phyloP scores from a whole-genome alignment of 2,113 vertebrate species.

The Leptobrachium ailaonicum region DNA sequence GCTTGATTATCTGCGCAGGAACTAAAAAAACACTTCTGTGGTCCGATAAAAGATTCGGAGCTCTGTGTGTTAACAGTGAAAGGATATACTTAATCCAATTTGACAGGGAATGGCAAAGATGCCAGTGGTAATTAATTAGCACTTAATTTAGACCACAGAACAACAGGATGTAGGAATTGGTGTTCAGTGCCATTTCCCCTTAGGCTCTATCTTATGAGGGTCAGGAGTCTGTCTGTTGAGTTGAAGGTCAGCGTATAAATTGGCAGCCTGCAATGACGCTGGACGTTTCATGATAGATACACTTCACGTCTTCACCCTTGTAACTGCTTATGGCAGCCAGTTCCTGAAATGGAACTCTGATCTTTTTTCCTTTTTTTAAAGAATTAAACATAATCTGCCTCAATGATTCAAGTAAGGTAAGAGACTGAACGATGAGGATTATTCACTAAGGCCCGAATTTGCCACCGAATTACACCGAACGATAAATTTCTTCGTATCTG shows the following conservation, averaged over 20 bases:
- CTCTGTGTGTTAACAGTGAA: slow-evolving; percentile 78
- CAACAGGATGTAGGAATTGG: slow-evolving; percentile 84
- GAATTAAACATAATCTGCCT: slow-evolving; percentile 53
- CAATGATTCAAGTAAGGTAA: slow-evolving; percentile 54
- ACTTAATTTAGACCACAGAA: slow-evolving; percentile 91
- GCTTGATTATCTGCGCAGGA: slow-evolving; percentile 47
- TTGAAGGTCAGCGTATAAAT: slow-evolving; percentile 86
- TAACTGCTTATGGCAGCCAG: slow-evolving; percentile 70
- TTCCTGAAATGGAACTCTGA: slow-evolving; percentile 65
- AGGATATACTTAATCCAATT: slow-evolving; percentile 89
- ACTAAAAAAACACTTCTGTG: neutral
- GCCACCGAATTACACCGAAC: too few relatives aligned
- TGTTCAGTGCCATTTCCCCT: slow-evolving; percentile 83
- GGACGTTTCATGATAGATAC: slow-evolving; percentile 79
- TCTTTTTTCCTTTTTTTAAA: slow-evolving; percentile 52
- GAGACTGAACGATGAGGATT: too few relatives aligned
- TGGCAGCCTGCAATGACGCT: slow-evolving; percentile 78
- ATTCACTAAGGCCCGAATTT: too few relatives aligned
- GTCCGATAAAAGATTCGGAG: slow-evolving; percentile 26
- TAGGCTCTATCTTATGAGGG: slow-evolving; percentile 83
- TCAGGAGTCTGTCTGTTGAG: slow-evolving; percentile 78
- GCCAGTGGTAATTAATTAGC: slow-evolving; percentile 98
- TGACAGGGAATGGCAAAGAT: slow-evolving; percentile 93
- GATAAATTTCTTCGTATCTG: too few relatives aligned
- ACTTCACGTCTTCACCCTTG: slow-evolving; percentile 73